A percentile compares a stretch with the other conserved stretches of the same genome.
Evolutionary conservation across 2,113 vertebrate genomes (phyloP).

Genomic region (Isichthys henryi): DNA sequence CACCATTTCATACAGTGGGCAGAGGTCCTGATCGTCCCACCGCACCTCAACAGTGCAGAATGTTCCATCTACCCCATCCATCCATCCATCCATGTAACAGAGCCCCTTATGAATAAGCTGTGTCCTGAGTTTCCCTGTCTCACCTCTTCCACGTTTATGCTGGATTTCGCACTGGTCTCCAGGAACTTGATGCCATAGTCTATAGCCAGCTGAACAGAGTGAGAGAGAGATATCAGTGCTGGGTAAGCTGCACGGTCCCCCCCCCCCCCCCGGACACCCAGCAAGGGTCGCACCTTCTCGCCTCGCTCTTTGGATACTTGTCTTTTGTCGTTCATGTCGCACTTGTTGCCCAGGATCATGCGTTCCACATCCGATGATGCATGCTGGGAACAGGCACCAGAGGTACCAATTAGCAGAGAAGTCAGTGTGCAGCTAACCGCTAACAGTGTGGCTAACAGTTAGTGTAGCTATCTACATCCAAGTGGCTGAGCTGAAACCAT

Average conservation of each 20-base stretch:
- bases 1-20: background rate
- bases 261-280: background rate
- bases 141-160: slow-evolving; percentile 95
- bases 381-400: slow-evolving; percentile 61
- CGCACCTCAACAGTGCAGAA: background rate
- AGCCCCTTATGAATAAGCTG: background rate
- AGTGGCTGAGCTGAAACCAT: background rate
- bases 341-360: slow-evolving; percentile 96
- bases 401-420: background rate
- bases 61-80: background rate
- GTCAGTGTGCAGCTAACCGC: background rate
- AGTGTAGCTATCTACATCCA: background rate
- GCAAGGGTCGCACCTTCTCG: slow-evolving; percentile 73
- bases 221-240: slow-evolving; percentile 18
- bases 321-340: slow-evolving; percentile 94
- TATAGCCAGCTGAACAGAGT: slow-evolving; percentile 80
- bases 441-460: background rate
- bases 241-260: background rate
- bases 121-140: slow-evolving; percentile 29
- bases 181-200: slow-evolving; percentile 97
- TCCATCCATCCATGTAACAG: background rate
- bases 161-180: slow-evolving; percentile 96
- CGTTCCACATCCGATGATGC: slow-evolving; percentile 94
- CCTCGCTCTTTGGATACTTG: slow-evolving; percentile 96
- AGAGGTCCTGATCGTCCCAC: background rate